phyloP scores from a whole-genome alignment of 1,140 invertebrate genomes.

The Trichonephila inaurata region DNA sequence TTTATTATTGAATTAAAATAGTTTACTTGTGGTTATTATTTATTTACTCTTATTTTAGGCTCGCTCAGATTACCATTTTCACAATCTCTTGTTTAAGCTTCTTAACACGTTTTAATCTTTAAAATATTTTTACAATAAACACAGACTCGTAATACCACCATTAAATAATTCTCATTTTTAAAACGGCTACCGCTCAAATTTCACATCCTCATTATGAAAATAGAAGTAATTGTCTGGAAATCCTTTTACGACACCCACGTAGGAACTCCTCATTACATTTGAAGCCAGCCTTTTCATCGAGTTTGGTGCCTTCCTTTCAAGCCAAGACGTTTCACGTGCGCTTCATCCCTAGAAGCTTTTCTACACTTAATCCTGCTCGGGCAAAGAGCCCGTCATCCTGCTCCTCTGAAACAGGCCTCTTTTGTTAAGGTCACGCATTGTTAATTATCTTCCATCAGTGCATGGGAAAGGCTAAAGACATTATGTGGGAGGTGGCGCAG shows the following conservation, averaged over 20 bases:
- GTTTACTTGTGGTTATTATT: too few species aligned
- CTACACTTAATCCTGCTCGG: conserved; percentile 59
- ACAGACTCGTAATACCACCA: not conserved
- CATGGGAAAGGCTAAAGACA: conserved; percentile 63
- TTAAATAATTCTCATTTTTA: not conserved
- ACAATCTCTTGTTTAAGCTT: too few species aligned
- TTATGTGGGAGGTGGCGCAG: conserved; percentile 65
- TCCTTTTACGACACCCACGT: not conserved
- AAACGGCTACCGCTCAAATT: not conserved
- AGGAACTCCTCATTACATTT: not conserved
- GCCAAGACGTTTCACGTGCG: conserved; percentile 22
- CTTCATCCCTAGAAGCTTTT: conserved; percentile 3
- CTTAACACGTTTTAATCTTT: too few species aligned
- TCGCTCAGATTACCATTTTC: too few species aligned
- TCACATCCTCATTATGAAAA: conserved; percentile 11
- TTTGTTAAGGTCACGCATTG: conserved; percentile 73
- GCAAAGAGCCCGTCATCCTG: not conserved
- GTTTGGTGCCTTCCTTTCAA: conserved; percentile 7
- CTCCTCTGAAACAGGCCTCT: conserved; percentile 20
- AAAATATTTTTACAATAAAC: too few species aligned
- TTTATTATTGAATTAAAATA: too few species aligned
- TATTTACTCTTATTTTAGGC: too few species aligned
- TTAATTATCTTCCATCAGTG: conserved; percentile 60
- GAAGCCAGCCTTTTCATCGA: not conserved
- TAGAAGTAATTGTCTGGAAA: conserved; percentile 21